A percentile compares a stretch with the other conserved stretches of the same genome.
phyloP scores from a whole-genome alignment of 2,797 vertebrate genomes.

The Rhinatrema bivittatum region DNA sequence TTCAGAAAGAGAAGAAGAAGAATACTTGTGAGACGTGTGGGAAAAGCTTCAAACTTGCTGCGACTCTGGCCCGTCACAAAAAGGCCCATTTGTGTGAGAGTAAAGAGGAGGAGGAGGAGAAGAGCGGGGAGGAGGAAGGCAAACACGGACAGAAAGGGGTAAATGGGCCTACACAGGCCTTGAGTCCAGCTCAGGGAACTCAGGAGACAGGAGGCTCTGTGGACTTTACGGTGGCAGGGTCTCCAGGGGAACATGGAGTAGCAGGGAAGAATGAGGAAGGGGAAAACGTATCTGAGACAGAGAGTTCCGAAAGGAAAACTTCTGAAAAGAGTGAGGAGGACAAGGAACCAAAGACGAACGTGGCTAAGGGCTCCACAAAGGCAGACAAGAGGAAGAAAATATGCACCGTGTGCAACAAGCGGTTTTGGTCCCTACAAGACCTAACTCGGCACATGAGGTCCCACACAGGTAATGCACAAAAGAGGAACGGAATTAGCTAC shows the following conservation, averaged over 20 bases:
- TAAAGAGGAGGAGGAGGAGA: constrained; percentile 37
- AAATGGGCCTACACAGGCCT: constrained; percentile 2
- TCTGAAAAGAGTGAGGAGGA: constrained; percentile 81
- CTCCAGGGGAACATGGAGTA: constrained; percentile 41
- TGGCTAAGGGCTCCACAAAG: constrained; percentile 52
- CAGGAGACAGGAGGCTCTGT: constrained; percentile 40
- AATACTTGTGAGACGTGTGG: constrained; percentile 75
- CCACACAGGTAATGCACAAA: constrained; percentile 79
- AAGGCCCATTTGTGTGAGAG: constrained; percentile 69
- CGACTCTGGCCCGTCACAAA: constrained; percentile 83
- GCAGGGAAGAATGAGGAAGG: constrained; percentile 49
- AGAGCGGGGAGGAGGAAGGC: constrained; percentile 42
- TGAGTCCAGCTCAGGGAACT: constrained; percentile 10
- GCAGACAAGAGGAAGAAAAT: constrained; percentile 96
- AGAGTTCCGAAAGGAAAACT: constrained; percentile 58
- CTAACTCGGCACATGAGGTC: constrained; percentile 94
- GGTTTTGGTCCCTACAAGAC: constrained; percentile 97
- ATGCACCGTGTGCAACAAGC: constrained; percentile 85
- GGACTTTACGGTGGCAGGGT: constrained; percentile 47
- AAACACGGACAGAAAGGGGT: too few relatives aligned
- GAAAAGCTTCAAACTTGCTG: constrained; percentile 86
- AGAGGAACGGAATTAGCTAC: too few relatives aligned
- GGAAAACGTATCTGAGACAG: constrained; percentile 56
- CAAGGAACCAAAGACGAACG: constrained; percentile 71
- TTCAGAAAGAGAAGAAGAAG: constrained; percentile 46